A percentile compares a stretch with the other conserved stretches of the same genome.
phyloP scores from a whole-genome alignment of 2,888 invertebrate species.

The Suillia variegata region DNA sequence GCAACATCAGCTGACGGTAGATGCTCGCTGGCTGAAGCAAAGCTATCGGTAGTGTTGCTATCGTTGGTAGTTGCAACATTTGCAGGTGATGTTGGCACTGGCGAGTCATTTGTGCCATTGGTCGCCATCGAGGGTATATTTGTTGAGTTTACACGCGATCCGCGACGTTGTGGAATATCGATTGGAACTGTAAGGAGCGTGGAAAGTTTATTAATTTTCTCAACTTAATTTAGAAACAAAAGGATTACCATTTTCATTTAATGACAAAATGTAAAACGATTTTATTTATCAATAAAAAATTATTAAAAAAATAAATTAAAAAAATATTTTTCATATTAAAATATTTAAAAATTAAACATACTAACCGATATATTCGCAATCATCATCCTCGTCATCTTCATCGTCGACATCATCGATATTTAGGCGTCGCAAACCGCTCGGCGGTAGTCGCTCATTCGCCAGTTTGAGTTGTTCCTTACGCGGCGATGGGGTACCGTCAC shows the following conservation, averaged over 20 bases:
- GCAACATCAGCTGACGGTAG: neutral
- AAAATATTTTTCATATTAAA: neutral
- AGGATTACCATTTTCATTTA: too few species aligned
- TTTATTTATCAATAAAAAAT: too few species aligned
- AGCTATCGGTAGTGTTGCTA: conserved; percentile 14
- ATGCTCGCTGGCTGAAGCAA: conserved; percentile 8
- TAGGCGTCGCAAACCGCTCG: conserved; percentile 32
- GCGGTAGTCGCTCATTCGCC: conserved; percentile 40
- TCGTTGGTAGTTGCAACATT: neutral
- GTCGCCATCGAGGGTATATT: too few species aligned
- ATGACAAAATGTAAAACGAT: too few species aligned
- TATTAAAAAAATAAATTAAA: conserved; percentile 3
- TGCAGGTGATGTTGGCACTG: neutral
- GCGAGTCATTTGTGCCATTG: neutral
- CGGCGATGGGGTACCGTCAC: conserved; percentile 36
- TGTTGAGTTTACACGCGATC: conserved; percentile 31
- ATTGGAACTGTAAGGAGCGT: conserved; percentile 27
- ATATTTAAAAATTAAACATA: neutral
- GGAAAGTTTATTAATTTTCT: too few species aligned
- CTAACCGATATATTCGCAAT: conserved; percentile 38
- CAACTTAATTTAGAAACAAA: too few species aligned
- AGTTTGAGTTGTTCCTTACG: conserved; percentile 40
- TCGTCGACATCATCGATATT: conserved; percentile 33
- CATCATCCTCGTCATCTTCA: conserved; percentile 32
- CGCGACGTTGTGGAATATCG: conserved; percentile 34